phyloP scores from a whole-genome alignment of 2,113 vertebrate species.

The Pristiophorus japonicus region DNA sequence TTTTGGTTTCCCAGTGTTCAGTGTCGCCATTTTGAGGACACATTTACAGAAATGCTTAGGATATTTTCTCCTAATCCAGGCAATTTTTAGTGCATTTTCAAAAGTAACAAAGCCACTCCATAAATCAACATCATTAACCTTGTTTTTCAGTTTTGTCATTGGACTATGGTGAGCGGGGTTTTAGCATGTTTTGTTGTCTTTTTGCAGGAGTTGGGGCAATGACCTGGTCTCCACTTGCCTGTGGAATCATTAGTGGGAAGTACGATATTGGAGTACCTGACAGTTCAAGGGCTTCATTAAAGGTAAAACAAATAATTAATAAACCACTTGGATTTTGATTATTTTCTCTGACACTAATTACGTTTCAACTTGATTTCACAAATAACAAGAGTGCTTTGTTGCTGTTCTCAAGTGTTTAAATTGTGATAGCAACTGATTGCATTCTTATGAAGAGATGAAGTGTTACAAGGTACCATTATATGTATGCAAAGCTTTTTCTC shows the following conservation, averaged over 20 bases:
- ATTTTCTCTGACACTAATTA: not conserved
- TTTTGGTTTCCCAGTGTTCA: not conserved
- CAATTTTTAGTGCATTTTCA: not conserved
- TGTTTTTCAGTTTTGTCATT: not conserved
- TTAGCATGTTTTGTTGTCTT: not conserved
- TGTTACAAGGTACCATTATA: not conserved
- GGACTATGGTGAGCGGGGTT: not conserved
- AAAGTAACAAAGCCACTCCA: not conserved
- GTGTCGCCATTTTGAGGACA: not conserved
- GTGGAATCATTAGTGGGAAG: conserved; percentile 95
- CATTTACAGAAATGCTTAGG: not conserved
- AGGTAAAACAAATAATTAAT: conserved; percentile 62
- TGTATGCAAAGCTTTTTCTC: not conserved
- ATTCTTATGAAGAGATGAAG: not conserved
- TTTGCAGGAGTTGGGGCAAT: conserved; percentile 85
- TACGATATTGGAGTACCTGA: conserved; percentile 95
- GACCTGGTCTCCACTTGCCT: conserved; percentile 97
- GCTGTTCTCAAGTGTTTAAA: not conserved
- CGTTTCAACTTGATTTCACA: not conserved
- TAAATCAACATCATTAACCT: not conserved
- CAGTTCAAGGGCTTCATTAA: conserved; percentile 86
- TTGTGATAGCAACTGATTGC: not conserved
- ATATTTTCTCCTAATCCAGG: not conserved
- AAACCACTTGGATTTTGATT: not conserved
- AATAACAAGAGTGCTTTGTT: not conserved